phyloP scores from a whole-genome alignment of 2,113 vertebrate genomes.

The Amphiprion ocellaris region DNA sequence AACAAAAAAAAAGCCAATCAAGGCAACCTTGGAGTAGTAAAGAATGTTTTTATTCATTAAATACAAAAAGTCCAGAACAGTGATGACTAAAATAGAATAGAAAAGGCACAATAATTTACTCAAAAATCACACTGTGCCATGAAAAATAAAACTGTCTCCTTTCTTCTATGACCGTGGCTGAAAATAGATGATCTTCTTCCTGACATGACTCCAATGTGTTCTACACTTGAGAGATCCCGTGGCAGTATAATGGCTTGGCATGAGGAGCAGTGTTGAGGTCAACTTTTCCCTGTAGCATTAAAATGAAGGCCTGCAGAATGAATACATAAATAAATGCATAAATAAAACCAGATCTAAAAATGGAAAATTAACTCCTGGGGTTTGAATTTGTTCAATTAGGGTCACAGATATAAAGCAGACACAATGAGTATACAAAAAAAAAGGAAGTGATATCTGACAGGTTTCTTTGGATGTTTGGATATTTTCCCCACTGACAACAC shows the following conservation, averaged over 20 bases:
- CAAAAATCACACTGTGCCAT: constrained; percentile 79
- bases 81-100: constrained; percentile 80
- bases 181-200: constrained; percentile 77
- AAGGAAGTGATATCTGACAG: too few relatives aligned
- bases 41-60: constrained; percentile 81
- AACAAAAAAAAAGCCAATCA: not conserved
- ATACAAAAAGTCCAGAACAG: constrained; percentile 80
- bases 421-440: too few relatives aligned
- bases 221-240: constrained; percentile 65
- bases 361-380: too few relatives aligned
- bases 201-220: constrained; percentile 62
- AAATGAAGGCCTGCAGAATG: constrained; percentile 70
- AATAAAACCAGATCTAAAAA: not conserved
- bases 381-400: too few relatives aligned
- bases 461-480: too few relatives aligned
- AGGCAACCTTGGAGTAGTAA: constrained; percentile 61
- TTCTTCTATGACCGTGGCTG: constrained; percentile 64
- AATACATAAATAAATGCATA: not conserved
- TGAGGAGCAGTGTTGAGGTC: constrained; percentile 82
- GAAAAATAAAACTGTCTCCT: constrained; percentile 75
- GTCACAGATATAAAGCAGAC: too few relatives aligned
- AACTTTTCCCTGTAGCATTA: constrained; percentile 80
- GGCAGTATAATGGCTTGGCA: constrained; percentile 83
- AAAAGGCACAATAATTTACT: constrained; percentile 83
- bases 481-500: too few relatives aligned